These are phyloP conservation scores for Cyprinodon tularosa DNA, from an alignment of 2,113 vertebrate species.

Conservation along the genomic window DNA sequence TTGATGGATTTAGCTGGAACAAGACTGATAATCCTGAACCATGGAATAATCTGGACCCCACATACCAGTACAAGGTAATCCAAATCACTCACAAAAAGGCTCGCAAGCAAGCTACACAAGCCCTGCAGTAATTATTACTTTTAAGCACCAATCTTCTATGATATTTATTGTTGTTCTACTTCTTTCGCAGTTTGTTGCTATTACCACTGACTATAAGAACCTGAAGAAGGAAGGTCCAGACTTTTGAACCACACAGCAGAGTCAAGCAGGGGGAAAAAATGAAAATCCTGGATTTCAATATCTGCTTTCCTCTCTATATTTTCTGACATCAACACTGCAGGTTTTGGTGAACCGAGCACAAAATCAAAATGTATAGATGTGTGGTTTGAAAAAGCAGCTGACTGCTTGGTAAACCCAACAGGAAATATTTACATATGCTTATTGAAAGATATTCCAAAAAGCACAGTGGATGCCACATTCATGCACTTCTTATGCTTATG, in stretches of 20 bases:
- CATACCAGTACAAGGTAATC: conserved; percentile 90
- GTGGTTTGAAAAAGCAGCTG: conserved; percentile 16
- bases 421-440: neutral
- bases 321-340: neutral
- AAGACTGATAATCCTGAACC: conserved; percentile 89
- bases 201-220: conserved; percentile 88
- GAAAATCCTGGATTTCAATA: conserved; percentile 14
- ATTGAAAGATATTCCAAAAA: neutral
- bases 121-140: neutral
- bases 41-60: conserved; percentile 90
- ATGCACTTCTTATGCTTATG: neutral
- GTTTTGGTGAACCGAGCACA: conserved; percentile 5
- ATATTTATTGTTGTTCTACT: neutral
- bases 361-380: neutral
- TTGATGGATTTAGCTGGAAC: conserved; percentile 84
- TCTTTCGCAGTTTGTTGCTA: conserved; percentile 82
- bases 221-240: conserved; percentile 92
- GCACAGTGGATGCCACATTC: neutral
- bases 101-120: neutral
- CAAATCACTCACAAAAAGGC: neutral
- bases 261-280: conserved; percentile 1
- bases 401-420: neutral
- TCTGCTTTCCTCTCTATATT: neutral
- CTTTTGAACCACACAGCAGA: conserved; percentile 78
- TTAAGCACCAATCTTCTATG: neutral